Conservation (phyloP, 1,140 invertebrate genomes). For the Drosophila takahashii region DNA sequence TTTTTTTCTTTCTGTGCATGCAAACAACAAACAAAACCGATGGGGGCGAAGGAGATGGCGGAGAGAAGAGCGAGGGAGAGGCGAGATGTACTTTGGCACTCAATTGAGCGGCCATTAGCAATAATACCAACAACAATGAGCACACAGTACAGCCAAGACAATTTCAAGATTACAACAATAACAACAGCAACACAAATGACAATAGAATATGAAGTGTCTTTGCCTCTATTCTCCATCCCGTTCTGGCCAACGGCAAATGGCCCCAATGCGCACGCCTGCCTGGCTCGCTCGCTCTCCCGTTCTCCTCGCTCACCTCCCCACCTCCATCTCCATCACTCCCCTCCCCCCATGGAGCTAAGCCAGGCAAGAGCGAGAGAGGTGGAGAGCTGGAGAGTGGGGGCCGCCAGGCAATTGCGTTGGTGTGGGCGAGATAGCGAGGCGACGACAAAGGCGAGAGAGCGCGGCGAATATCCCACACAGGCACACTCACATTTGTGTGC, state of each 20-base stretch:
- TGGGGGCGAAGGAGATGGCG: neutral
- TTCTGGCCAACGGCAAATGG: constrained; percentile 1
- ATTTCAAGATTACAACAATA: constrained; percentile 79
- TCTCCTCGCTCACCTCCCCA: neutral
- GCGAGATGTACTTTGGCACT: constrained; percentile 74
- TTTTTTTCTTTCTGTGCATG: constrained; percentile 1
- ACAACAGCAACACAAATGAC: constrained; percentile 56
- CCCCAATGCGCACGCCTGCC: constrained; percentile 20
- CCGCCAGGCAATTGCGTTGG: constrained; percentile 14
- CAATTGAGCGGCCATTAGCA: constrained; percentile 81
- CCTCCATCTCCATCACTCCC: neutral
- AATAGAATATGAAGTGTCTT: constrained; percentile 78
- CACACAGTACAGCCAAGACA: constrained; percentile 53
- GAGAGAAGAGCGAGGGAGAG: constrained; percentile 6
- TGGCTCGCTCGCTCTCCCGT: constrained; percentile 8
- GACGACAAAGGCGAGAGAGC: constrained; percentile 42
- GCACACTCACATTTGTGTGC: constrained; percentile 12
- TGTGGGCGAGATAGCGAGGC: constrained; percentile 41
- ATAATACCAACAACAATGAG: constrained; percentile 60
- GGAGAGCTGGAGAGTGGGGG: constrained; percentile 51
- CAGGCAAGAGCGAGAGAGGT: constrained; percentile 31
- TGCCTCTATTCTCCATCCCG: constrained; percentile 14
- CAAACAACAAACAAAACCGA: constrained; percentile 24
- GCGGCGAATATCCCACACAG: neutral
- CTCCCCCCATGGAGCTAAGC: neutral